phyloP scores from a whole-genome alignment of 2,888 invertebrate genomes.

The Torymus auratus region DNA sequence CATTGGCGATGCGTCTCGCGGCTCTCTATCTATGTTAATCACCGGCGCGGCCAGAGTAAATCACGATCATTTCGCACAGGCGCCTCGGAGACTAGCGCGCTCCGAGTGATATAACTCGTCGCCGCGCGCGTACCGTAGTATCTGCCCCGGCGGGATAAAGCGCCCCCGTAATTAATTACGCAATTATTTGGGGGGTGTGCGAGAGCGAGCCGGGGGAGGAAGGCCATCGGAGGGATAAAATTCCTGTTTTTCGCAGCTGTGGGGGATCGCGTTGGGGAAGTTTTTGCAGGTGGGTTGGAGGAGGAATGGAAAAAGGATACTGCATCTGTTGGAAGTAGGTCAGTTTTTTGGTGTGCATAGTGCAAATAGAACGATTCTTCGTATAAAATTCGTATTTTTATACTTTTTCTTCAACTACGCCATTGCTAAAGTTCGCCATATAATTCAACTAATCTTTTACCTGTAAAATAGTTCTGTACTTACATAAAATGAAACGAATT shows the following conservation, averaged over 20 bases:
- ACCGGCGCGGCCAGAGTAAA: slow-evolving; percentile 65
- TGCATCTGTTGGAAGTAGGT: too few relatives aligned
- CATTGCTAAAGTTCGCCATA: too few relatives aligned
- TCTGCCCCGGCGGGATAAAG: slow-evolving; percentile 65
- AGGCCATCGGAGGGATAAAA: slow-evolving; percentile 66
- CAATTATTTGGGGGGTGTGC: slow-evolving; percentile 66
- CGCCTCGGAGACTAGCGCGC: slow-evolving; percentile 57
- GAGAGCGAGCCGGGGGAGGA: neutral
- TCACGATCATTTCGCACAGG: slow-evolving; percentile 65
- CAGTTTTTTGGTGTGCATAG: too few relatives aligned
- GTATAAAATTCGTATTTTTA: too few relatives aligned
- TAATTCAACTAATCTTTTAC: too few relatives aligned
- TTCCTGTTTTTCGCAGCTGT: slow-evolving; percentile 69
- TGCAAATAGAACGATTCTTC: too few relatives aligned
- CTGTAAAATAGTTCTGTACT: too few relatives aligned
- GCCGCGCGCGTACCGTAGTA: neutral
- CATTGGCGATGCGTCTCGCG: slow-evolving; percentile 48
- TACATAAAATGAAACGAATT: too few relatives aligned
- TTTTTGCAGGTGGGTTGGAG: slow-evolving; percentile 10
- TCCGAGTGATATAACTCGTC: slow-evolving; percentile 16
- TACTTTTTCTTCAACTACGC: too few relatives aligned
- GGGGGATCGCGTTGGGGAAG: slow-evolving; percentile 34
- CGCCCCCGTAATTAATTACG: slow-evolving; percentile 71
- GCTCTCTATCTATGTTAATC: slow-evolving; percentile 69
- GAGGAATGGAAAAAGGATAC: too few relatives aligned